Percentiles rank a stretch among this genome's conserved stretches.
Evolutionary conservation across 2,888 invertebrate species (phyloP).

Genomic region (Monochamus alternatus): DNA sequence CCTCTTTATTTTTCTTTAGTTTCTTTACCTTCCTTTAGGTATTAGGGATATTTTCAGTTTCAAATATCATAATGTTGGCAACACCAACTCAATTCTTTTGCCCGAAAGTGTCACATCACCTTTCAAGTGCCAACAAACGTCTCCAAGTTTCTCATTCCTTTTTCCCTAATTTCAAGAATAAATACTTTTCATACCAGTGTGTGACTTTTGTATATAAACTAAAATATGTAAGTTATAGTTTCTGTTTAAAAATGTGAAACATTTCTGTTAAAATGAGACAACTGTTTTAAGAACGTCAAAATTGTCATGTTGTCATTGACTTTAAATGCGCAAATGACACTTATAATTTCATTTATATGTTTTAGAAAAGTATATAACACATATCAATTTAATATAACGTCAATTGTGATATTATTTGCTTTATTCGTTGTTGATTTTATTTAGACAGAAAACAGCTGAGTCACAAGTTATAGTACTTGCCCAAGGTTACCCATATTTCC

Average conservation of each 20-base stretch:
- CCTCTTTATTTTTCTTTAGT: no score
- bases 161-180: not conserved
- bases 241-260: not conserved
- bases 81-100: constrained; percentile 13
- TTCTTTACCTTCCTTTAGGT: no score
- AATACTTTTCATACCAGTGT: constrained; percentile 20
- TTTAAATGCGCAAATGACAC: constrained; percentile 19
- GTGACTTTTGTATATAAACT: not conserved
- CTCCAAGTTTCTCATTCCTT: constrained; percentile 30
- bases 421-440: not conserved
- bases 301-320: constrained; percentile 29
- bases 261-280: constrained; percentile 20
- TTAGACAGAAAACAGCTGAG: constrained; percentile 14
- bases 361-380: not conserved
- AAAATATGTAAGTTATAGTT: constrained; percentile 20
- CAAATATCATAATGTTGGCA: not conserved
- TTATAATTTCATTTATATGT: constrained; percentile 1
- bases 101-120: constrained; percentile 64
- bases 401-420: not conserved
- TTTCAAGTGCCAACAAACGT: constrained; percentile 59
- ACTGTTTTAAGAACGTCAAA: constrained; percentile 18
- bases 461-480: not conserved
- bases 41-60: not conserved
- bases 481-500: constrained; percentile 10
- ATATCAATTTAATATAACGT: not conserved